These are phyloP conservation scores for Percina caprodes DNA, from an alignment of 2,113 vertebrate genomes.

Conservation along the genomic window DNA sequence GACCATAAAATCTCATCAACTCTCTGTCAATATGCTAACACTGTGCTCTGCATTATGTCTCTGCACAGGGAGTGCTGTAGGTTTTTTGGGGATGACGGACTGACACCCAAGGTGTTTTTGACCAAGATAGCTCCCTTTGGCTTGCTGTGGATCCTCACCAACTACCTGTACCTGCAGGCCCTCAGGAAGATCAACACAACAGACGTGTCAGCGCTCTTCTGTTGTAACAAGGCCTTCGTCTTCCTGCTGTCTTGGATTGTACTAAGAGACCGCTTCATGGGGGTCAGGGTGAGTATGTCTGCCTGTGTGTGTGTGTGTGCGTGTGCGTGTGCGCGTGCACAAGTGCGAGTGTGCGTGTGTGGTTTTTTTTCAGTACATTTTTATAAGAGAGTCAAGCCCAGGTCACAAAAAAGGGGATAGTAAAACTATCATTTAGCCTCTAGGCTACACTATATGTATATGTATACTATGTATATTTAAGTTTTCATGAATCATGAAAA, in stretches of 20 bases:
- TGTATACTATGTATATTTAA: no score
- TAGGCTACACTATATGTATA: no score
- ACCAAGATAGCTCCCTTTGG: conserved; percentile 95
- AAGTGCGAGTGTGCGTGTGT: background rate
- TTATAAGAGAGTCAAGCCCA: background rate
- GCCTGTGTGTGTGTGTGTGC: background rate
- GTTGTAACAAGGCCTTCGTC: conserved; percentile 99
- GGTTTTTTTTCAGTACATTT: background rate
- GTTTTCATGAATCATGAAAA: background rate
- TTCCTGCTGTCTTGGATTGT: conserved; percentile 99
- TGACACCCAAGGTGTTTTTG: conserved; percentile 96
- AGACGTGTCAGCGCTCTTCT: conserved; percentile 96
- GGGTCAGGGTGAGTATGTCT: conserved; percentile 93
- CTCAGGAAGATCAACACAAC: conserved; percentile 98
- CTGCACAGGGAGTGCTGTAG: conserved; percentile 93
- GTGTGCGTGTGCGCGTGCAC: background rate
- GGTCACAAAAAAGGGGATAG: background rate
- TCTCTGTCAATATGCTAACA: background rate
- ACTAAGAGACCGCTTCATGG: conserved; percentile 98
- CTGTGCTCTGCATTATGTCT: conserved; percentile 38
- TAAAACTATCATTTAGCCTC: background rate
- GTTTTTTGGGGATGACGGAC: conserved; percentile 95
- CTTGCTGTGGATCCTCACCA: conserved; percentile 96
- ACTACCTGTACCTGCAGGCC: conserved; percentile 98
- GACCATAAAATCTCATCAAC: background rate